Conservation (phyloP, 2,113 vertebrate genomes). For the Osmerus mordax region DNA sequence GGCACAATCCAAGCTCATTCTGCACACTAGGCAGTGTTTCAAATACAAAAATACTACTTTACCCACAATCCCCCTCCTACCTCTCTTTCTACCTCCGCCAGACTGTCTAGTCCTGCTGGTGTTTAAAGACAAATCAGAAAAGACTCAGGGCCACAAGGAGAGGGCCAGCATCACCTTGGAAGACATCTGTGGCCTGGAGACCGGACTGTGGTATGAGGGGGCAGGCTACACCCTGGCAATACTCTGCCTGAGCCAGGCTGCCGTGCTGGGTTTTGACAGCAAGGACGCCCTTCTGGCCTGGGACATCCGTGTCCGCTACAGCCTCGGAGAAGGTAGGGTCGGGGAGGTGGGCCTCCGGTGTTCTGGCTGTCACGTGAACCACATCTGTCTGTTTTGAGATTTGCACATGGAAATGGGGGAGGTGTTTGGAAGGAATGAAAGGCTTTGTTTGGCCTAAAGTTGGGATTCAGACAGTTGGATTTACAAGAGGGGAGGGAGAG, state of each 20-base stretch:
- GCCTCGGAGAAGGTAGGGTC: constrained; percentile 86
- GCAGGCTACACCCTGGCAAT: constrained; percentile 81
- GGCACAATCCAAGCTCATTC: neutral
- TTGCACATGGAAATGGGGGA: too few species aligned
- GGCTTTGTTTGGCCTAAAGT: too few species aligned
- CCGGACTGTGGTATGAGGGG: constrained; percentile 81
- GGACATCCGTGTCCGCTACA: constrained; percentile 86
- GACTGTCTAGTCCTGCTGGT: constrained; percentile 90
- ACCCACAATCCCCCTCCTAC: neutral
- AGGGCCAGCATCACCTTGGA: constrained; percentile 83
- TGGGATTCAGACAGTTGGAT: too few species aligned
- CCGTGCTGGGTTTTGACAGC: constrained; percentile 90
- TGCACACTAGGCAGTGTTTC: too few species aligned
- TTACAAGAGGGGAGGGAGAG: too few species aligned
- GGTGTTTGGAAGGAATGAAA: too few species aligned
- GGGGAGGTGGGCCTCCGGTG: too few species aligned
- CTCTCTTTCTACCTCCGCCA: constrained; percentile 52
- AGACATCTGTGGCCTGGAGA: constrained; percentile 92
- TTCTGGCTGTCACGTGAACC: too few species aligned
- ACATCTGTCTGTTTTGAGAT: too few species aligned
- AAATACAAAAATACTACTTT: too few species aligned
- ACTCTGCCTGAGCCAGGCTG: constrained; percentile 83
- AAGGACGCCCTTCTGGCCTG: constrained; percentile 86
- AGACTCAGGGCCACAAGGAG: constrained; percentile 79
- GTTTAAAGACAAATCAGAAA: constrained; percentile 86